These are phyloP conservation scores for Drosophila birchii DNA, from an alignment of 2,888 invertebrate genomes.

Conservation along the genomic window DNA sequence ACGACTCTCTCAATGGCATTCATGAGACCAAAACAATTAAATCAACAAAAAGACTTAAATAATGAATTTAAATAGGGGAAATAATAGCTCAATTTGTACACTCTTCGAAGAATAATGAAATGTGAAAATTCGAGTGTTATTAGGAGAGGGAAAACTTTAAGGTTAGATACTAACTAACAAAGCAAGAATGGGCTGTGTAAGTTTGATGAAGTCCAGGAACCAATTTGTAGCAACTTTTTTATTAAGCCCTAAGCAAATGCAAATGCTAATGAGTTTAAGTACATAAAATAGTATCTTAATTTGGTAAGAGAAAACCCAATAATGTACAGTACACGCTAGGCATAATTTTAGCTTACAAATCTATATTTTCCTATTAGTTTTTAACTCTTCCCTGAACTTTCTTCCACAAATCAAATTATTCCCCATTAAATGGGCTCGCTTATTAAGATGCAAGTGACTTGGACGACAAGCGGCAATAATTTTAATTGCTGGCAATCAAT, in stretches of 20 bases:
- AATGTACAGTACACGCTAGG: too few species aligned
- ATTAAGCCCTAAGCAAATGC: too few species aligned
- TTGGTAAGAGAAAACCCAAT: background rate
- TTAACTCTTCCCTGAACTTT: background rate
- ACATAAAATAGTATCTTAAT: too few species aligned
- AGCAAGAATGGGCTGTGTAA: background rate
- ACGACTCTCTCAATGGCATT: slow-evolving; percentile 37
- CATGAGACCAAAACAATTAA: slow-evolving; percentile 39
- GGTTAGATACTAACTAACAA: background rate
- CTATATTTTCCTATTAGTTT: background rate
- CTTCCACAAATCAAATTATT: slow-evolving; percentile 24
- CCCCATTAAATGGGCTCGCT: slow-evolving; percentile 27
- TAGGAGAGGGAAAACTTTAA: background rate
- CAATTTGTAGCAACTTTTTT: background rate
- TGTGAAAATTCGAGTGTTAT: slow-evolving; percentile 16
- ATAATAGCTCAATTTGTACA: slow-evolving; percentile 58
- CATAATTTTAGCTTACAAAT: background rate
- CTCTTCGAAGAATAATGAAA: background rate
- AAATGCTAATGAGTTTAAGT: background rate
- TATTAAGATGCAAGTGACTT: slow-evolving; percentile 25
- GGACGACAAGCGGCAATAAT: slow-evolving; percentile 22
- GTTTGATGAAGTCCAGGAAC: background rate
- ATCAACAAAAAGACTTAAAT: slow-evolving; percentile 17
- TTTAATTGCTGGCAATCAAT: slow-evolving; percentile 37
- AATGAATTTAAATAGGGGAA: slow-evolving; percentile 23